Percentiles rank a stretch among this genome's conserved stretches.
phyloP scores from a whole-genome alignment of 2,888 invertebrate species.

The Microctonus hyperodae region DNA sequence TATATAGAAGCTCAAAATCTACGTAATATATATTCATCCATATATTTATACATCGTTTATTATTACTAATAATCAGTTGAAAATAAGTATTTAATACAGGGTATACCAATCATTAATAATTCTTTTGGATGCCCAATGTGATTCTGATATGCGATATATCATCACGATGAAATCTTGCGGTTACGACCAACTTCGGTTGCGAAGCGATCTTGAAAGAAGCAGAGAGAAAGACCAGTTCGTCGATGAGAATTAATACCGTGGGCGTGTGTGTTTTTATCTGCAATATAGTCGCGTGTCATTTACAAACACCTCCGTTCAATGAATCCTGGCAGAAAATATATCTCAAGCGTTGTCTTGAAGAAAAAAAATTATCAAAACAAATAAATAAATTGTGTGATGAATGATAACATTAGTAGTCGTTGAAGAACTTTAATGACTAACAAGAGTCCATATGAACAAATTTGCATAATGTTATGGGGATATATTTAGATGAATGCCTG shows the following conservation, averaged over 20 bases:
- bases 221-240: slow-evolving; percentile 4
- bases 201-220: not conserved
- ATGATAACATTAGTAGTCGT: slow-evolving; percentile 9
- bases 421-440: not conserved
- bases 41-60: not conserved
- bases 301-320: not conserved
- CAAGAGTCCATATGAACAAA: not conserved
- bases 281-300: slow-evolving; percentile 20
- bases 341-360: not conserved
- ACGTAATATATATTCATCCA: too few relatives aligned
- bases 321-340: not conserved
- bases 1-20: not conserved
- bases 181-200: slow-evolving; percentile 1
- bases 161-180: slow-evolving; percentile 8
- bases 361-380: not conserved
- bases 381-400: not conserved
- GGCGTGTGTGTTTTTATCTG: slow-evolving; percentile 11
- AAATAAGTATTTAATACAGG: not conserved
- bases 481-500: not conserved
- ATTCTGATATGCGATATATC: slow-evolving; percentile 8
- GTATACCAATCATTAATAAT: slow-evolving; percentile 24
- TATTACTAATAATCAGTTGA: not conserved
- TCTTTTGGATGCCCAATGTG: not conserved
- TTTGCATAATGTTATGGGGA: slow-evolving; percentile 1
- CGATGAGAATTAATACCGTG: slow-evolving; percentile 20